Conservation (phyloP, 1,140 invertebrate species). For the Drosophila hydei region DNA sequence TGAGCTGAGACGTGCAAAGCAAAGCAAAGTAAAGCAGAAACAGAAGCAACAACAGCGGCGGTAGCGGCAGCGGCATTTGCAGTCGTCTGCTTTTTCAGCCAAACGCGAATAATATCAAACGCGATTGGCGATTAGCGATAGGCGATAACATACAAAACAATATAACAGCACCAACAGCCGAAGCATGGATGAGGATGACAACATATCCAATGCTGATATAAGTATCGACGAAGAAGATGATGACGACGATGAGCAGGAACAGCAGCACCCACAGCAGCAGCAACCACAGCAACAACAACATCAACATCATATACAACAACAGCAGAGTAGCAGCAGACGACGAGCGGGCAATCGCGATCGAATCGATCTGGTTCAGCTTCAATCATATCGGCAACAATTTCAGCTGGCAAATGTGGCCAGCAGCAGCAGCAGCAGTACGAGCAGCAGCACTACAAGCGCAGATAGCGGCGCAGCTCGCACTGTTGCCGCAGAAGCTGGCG, state of each 20-base stretch:
- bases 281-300: slow-evolving; percentile 2
- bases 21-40: slow-evolving; percentile 46
- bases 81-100: slow-evolving; percentile 23
- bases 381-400: slow-evolving; percentile 52
- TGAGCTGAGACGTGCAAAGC: slow-evolving; percentile 39
- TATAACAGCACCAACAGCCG: slow-evolving; percentile 36
- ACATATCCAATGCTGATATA: slow-evolving; percentile 76
- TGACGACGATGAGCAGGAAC: slow-evolving; percentile 33
- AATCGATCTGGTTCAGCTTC: slow-evolving; percentile 28
- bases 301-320: slow-evolving; percentile 15
- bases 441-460: slow-evolving; percentile 13
- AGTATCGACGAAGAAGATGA: slow-evolving; percentile 71
- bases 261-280: slow-evolving; percentile 15
- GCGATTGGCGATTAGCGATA: slow-evolving; percentile 19
- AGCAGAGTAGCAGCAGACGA: slow-evolving; percentile 3
- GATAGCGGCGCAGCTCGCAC: neutral
- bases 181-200: slow-evolving; percentile 81
- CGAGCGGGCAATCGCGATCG: slow-evolving; percentile 2
- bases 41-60: slow-evolving; percentile 40
- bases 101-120: slow-evolving; percentile 28
- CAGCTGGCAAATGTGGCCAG: slow-evolving; percentile 41
- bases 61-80: slow-evolving; percentile 49
- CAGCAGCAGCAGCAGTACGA: neutral
- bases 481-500: slow-evolving; percentile 2
- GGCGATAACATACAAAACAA: slow-evolving; percentile 33